Evolutionary conservation across 2,888 invertebrate genomes (phyloP).

Genomic region (Diaperis boleti): DNA sequence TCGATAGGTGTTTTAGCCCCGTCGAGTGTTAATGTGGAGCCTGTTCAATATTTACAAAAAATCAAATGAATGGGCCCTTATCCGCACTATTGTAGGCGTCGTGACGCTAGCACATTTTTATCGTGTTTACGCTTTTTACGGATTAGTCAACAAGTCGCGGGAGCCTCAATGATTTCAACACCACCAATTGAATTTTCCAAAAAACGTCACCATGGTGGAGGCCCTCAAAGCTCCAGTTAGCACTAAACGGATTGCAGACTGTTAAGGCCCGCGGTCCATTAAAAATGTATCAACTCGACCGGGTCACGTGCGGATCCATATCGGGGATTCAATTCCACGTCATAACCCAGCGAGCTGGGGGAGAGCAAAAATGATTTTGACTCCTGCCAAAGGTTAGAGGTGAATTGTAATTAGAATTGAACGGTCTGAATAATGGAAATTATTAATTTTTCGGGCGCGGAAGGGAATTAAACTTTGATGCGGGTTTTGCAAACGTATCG

Average conservation of each 20-base stretch:
- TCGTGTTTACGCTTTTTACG: conserved; percentile 7
- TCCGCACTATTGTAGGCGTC: conserved; percentile 5
- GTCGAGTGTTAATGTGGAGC: not conserved
- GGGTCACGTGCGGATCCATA: not conserved
- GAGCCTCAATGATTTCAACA: not conserved
- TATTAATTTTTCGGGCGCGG: not conserved
- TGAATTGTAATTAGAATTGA: not conserved
- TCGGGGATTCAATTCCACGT: not conserved
- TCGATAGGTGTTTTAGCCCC: conserved; percentile 4
- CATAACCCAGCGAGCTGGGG: not conserved
- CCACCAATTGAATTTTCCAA: no score
- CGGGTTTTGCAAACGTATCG: no score
- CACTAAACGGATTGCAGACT: no score
- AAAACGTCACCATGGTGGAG: no score
- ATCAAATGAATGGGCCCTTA: conserved; percentile 1
- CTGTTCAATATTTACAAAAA: conserved; percentile 1
- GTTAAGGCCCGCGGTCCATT: no score
- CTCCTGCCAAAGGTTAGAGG: not conserved
- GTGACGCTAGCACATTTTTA: conserved; percentile 3
- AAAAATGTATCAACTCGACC: not conserved
- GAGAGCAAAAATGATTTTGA: not conserved
- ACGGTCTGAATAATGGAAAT: conserved; percentile 3
- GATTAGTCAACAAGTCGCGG: not conserved
- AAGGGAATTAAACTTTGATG: not conserved
- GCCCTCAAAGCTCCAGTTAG: no score